Percentiles rank a stretch among this genome's conserved stretches.
These are phyloP conservation scores for Apodemia mormo DNA, from an alignment of 2,888 invertebrate genomes.

Conservation along the genomic window DNA sequence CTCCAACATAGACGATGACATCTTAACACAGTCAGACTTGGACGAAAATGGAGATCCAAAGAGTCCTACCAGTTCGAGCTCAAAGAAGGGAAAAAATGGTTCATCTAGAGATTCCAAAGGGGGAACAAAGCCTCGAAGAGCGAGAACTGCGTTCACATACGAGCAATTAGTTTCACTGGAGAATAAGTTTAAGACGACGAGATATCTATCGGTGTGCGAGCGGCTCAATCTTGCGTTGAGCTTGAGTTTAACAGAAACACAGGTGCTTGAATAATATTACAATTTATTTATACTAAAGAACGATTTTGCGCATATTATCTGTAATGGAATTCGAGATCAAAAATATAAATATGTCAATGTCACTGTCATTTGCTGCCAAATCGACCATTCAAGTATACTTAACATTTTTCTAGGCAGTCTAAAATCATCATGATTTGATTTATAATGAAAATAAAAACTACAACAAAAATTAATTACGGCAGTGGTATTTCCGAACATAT, in stretches of 20 bases:
- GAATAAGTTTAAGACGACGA: conserved; percentile 98
- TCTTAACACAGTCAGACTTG: conserved; percentile 74
- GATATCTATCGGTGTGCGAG: conserved; percentile 99
- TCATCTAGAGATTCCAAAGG: conserved; percentile 72
- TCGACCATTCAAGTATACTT: no score
- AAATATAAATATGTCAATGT: no score
- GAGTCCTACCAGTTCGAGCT: conserved; percentile 73
- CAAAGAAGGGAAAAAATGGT: conserved; percentile 70
- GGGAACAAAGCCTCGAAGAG: conserved; percentile 90
- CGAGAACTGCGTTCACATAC: conserved; percentile 98
- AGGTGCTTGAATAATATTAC: conserved; percentile 75
- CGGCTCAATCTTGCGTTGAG: conserved; percentile 96
- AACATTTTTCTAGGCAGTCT: no score
- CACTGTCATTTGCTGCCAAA: no score
- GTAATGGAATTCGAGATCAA: no score
- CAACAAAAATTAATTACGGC: no score
- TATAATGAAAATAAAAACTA: no score
- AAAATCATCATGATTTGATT: no score
- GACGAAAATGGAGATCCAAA: conserved; percentile 78
- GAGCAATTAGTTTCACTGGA: conserved; percentile 98
- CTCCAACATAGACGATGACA: conserved; percentile 81
- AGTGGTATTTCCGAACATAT: no score
- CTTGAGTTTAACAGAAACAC: conserved; percentile 97
- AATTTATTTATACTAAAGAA: background rate
- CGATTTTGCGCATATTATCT: no score